phyloP scores from a whole-genome alignment of 2,113 vertebrate genomes.

The Daphoenositta chrysoptera region DNA sequence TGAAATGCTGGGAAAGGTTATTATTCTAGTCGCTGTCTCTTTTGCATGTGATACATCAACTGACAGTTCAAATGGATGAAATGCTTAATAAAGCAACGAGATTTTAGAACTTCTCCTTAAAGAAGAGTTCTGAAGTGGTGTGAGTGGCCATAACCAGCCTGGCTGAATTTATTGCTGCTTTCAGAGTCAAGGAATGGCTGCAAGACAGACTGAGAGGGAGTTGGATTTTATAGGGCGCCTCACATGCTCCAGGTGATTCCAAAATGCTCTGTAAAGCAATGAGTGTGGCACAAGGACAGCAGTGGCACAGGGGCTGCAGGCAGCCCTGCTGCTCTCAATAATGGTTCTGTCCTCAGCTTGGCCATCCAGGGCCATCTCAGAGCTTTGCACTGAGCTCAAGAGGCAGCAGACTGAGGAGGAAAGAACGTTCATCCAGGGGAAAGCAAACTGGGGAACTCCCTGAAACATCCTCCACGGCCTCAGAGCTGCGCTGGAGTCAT shows the following conservation, averaged over 20 bases:
- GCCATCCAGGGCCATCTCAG: neutral
- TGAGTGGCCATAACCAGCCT: neutral
- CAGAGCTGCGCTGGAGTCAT: neutral
- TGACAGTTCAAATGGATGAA: neutral
- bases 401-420: neutral
- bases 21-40: constrained; percentile 14
- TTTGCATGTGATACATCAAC: neutral
- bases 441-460: neutral
- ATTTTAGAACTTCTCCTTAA: constrained; percentile 30
- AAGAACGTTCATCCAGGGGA: neutral
- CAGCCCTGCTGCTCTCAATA: neutral
- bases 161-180: constrained; percentile 7
- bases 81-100: constrained; percentile 41
- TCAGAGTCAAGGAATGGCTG: neutral
- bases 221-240: neutral
- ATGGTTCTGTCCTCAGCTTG: neutral
- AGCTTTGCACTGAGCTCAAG: neutral
- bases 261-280: neutral
- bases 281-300: neutral
- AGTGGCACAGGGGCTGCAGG: neutral
- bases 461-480: neutral
- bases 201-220: neutral
- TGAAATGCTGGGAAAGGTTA: constrained; percentile 42
- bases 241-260: neutral
- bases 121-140: neutral